These are phyloP conservation scores for Heloderma charlesbogerti DNA, from an alignment of 2,113 vertebrate genomes.

Conservation along the genomic window DNA sequence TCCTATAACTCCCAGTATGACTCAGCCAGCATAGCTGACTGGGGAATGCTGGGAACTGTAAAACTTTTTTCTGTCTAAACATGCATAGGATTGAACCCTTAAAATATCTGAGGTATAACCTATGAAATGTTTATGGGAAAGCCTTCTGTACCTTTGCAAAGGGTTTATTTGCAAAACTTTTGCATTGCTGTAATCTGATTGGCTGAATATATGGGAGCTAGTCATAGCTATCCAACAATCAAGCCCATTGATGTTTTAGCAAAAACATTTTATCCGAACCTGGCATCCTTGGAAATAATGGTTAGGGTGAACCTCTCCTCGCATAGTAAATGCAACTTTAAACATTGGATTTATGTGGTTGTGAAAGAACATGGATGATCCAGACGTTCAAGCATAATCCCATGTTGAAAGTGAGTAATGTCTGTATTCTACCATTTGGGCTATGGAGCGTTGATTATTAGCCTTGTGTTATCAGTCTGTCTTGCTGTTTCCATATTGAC, in stretches of 20 bases:
- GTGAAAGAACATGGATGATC: not conserved
- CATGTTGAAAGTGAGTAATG: not conserved
- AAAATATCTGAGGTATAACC: not conserved
- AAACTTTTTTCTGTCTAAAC: no score
- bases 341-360: not conserved
- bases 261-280: not conserved
- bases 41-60: no score
- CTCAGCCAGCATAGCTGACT: no score
- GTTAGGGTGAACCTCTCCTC: not conserved
- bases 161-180: not conserved
- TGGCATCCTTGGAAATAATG: not conserved
- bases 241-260: not conserved
- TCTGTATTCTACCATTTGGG: not conserved
- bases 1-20: no score
- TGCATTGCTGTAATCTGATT: not conserved
- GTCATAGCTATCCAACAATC: not conserved
- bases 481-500: not conserved
- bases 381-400: not conserved
- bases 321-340: no score
- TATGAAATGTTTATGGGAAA: not conserved
- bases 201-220: not conserved
- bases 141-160: not conserved
- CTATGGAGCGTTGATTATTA: not conserved
- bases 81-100: no score
- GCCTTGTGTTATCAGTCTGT: not conserved